phyloP scores from a whole-genome alignment of 2,113 vertebrate species.

The Xenopus laevis region DNA sequence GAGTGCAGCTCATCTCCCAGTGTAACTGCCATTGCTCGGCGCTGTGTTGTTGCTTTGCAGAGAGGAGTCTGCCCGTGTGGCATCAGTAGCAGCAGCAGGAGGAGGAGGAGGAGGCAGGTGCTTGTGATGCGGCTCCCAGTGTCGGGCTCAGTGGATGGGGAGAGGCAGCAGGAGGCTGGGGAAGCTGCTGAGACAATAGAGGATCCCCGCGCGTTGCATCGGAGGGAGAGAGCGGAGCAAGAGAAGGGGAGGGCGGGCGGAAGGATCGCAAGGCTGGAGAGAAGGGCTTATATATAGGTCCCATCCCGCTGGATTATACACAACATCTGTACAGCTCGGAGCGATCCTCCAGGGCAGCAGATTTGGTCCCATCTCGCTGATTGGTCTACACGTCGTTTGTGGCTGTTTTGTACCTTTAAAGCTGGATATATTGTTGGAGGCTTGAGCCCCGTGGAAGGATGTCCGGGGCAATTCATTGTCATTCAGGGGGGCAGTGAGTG shows the following conservation, averaged over 20 bases:
- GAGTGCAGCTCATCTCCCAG: too few relatives aligned
- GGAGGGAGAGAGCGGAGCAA: slow-evolving; percentile 26
- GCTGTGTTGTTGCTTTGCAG: slow-evolving; percentile 8
- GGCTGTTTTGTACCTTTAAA: background rate
- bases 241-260: slow-evolving; percentile 29
- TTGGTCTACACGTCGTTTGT: background rate
- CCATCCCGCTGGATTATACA: slow-evolving; percentile 31
- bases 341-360: too few relatives aligned
- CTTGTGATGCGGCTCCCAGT: slow-evolving; percentile 19
- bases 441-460: slow-evolving; percentile 15
- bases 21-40: too few relatives aligned
- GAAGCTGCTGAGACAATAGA: slow-evolving; percentile 42
- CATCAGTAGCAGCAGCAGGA: background rate
- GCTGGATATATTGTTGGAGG: slow-evolving; percentile 2
- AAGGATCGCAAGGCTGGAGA: background rate
- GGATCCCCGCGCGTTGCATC: slow-evolving; percentile 26
- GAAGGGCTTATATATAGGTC: background rate
- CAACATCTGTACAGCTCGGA: background rate
- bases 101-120: background rate
- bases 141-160: slow-evolving; percentile 23
- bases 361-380: background rate
- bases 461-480: slow-evolving; percentile 3
- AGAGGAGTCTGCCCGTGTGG: background rate
- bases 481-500: background rate
- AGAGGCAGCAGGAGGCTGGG: slow-evolving; percentile 14